Evolutionary conservation across 2,888 invertebrate genomes (phyloP).

Genomic region (Aleiodes leptofemur): DNA sequence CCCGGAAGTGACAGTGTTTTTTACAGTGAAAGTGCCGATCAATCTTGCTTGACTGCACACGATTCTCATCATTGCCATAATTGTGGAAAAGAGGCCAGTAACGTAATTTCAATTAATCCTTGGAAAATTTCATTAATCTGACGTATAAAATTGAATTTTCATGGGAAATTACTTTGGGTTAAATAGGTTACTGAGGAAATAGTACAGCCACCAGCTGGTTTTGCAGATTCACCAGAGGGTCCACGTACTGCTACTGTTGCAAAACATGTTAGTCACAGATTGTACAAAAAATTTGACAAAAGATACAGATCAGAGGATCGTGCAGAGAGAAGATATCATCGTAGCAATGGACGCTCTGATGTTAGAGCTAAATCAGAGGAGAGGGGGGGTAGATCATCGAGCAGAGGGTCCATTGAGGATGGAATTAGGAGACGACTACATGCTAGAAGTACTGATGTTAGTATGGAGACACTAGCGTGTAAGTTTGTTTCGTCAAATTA

Average conservation of each 20-base stretch:
- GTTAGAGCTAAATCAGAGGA: constrained; percentile 83
- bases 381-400: constrained; percentile 65
- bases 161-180: constrained; percentile 45
- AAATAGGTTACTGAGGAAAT: constrained; percentile 79
- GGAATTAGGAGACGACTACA: constrained; percentile 67
- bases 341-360: constrained; percentile 80
- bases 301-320: constrained; percentile 88
- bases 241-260: constrained; percentile 69
- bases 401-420: constrained; percentile 67
- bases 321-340: constrained; percentile 80
- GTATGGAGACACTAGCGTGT: constrained; percentile 76
- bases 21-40: constrained; percentile 86
- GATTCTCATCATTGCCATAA: constrained; percentile 83
- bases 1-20: constrained; percentile 94
- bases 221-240: constrained; percentile 87
- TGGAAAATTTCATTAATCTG: constrained; percentile 15
- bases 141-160: background rate
- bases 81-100: constrained; percentile 86
- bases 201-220: constrained; percentile 92
- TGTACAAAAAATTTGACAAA: constrained; percentile 88
- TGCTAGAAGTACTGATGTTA: constrained; percentile 84
- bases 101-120: constrained; percentile 4
- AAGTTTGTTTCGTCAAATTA: constrained; percentile 41
- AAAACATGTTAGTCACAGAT: constrained; percentile 76
- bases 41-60: constrained; percentile 69